These are phyloP conservation scores for Lerema accius DNA, from an alignment of 1,140 invertebrate species.

Conservation along the genomic window DNA sequence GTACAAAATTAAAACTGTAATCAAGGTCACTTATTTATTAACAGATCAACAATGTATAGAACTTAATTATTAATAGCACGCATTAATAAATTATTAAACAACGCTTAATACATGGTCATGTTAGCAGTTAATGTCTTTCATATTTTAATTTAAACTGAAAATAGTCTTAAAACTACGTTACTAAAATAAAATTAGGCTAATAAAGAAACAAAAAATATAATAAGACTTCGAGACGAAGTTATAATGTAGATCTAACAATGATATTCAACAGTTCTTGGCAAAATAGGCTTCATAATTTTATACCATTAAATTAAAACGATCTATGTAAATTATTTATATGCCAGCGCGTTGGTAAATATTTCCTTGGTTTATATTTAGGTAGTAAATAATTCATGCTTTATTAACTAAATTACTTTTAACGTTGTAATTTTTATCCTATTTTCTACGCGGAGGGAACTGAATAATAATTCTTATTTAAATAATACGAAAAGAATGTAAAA, in stretches of 20 bases:
- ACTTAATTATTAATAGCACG: conserved; percentile 27
- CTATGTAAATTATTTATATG: not conserved
- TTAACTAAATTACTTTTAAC: not conserved
- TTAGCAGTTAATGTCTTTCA: conserved; percentile 57
- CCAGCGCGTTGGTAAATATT: not conserved
- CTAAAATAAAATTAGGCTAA: conserved; percentile 34
- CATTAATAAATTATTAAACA: conserved; percentile 39
- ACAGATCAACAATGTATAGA: conserved; percentile 29
- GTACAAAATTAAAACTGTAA: too few species aligned
- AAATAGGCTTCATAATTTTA: not conserved
- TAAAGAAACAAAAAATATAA: conserved; percentile 29
- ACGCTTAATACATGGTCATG: conserved; percentile 29
- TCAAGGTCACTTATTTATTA: too few species aligned
- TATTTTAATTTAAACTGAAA: conserved; percentile 23
- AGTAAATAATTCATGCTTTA: too few species aligned
- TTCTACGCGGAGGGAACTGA: not conserved
- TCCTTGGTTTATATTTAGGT: too few species aligned
- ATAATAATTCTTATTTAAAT: conserved; percentile 3
- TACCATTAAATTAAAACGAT: too few species aligned
- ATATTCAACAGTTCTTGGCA: not conserved
- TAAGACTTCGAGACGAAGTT: not conserved
- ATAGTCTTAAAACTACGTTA: not conserved
- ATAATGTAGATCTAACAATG: conserved; percentile 6
- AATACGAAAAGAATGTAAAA: conserved; percentile 21
- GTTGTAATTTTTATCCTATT: not conserved